Evolutionary conservation across 2,888 invertebrate genomes (phyloP).

Genomic region (Unio pictorum): DNA sequence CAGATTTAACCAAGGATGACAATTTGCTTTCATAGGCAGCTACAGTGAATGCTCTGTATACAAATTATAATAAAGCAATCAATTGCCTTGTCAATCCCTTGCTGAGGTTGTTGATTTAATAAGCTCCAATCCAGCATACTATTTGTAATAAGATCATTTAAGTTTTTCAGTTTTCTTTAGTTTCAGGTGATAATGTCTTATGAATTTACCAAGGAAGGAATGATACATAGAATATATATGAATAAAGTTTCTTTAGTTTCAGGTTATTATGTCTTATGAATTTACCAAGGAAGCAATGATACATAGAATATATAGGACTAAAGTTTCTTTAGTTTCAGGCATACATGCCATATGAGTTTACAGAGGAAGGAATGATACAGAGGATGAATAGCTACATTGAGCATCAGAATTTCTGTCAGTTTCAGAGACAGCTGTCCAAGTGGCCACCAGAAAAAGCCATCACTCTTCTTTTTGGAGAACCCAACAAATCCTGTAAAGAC

Average conservation of each 20-base stretch:
- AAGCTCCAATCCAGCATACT: too few species aligned
- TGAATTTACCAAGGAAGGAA: constrained; percentile 71
- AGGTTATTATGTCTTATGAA: constrained; percentile 44
- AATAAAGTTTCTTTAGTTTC: constrained; percentile 57
- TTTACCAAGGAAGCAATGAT: constrained; percentile 72
- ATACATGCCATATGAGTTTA: constrained; percentile 71
- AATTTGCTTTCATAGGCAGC: too few species aligned
- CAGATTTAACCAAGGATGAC: too few species aligned
- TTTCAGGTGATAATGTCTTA: constrained; percentile 4
- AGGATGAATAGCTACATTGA: constrained; percentile 70
- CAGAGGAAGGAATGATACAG: constrained; percentile 72
- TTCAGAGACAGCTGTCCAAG: constrained; percentile 46
- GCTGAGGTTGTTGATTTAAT: too few species aligned
- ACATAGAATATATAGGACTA: constrained; percentile 70
- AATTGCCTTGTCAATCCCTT: too few species aligned
- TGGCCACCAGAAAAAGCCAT: constrained; percentile 68
- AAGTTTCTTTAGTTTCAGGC: constrained; percentile 62
- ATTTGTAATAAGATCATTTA: too few species aligned
- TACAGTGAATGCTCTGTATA: too few species aligned
- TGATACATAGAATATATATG: constrained; percentile 71
- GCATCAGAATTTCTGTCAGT: constrained; percentile 71
- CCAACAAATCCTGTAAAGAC: constrained; percentile 64
- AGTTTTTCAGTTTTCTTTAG: too few species aligned
- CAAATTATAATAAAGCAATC: too few species aligned
- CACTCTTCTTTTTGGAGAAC: constrained; percentile 42